Base-by-base conservation (phyloP, 92 coral and sea anemone genomes). In the Epizoanthus illoricatus region DNA sequence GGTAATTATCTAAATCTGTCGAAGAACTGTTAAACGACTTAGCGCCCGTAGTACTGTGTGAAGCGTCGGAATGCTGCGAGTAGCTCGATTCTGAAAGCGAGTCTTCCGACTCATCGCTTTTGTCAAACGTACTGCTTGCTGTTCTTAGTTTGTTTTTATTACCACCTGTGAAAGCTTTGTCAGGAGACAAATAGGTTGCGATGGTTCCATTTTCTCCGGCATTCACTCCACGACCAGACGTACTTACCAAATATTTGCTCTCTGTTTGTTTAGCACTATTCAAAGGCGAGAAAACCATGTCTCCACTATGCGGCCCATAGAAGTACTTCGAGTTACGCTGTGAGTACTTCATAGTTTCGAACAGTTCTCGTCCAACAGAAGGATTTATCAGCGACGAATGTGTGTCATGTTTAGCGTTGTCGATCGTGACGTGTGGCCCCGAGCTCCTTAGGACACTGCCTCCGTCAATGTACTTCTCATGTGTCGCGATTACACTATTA, bases 1-100 rank as follows among this genome's bases (percentile, higher is more conserved):
- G 87, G 64, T 85, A 86, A 85, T 91, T 86, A 62, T 84, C 94
- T 19, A 94, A 93, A 63, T 93, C 94, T 42, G 89, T 88, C 33
- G 94, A 93, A 61, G 92, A 86, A 61, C 94, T 88, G 80, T 93
- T 93, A 21, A 84, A 80, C 41, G 94, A 92, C 76, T 83, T 82
- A 78, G 80, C 66, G 60, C 86, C 87, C 4, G 43, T 85, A 7
- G 93, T 85, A 39, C 81, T 81, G n/a, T 59, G 83, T 56, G 92
- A 86, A 2, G 81, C 21, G 41, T 91, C 92, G 12, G 92, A 91
- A 23, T 80, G 72, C 28, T 86, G 94, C 20, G 97, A 90, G 73
- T 71, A 92, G 33, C 89, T 84, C 7, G 97, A 92, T 39, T 92
- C 97, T 17, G 97, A 93, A 47, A 61, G 71, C 8, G 97, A 88